Evolutionary conservation across 2,888 invertebrate species (phyloP), one percentile per base, ranked within the genome.

Genomic region (Pachymerium ferrugineum): DNA sequence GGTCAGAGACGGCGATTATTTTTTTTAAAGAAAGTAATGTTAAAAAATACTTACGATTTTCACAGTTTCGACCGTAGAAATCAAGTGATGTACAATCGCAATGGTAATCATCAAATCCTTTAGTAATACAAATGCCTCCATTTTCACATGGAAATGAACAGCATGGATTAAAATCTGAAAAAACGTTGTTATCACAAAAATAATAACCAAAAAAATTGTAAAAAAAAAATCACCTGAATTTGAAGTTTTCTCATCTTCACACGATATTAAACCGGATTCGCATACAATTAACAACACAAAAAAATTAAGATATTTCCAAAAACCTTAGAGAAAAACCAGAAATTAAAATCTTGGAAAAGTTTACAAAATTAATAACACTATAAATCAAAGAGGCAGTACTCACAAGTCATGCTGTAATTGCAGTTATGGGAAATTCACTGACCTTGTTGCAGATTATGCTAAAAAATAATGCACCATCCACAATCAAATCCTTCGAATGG

Each of bases 101-200:
- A 1, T 77, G 77, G 75, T 80, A 83, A 42, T 78, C 77, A 19
- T 79, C 77, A 16, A 74, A 73, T 0, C 80, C 80, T 19, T 78
- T 76, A 3, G 80, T 79, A 74, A 81, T 76, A 73, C 83, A 83
- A 10, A 83, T 78, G 12, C 83, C 83, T 28, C 79, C 76, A 77
- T 83, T 81, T 74, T 81, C 78, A 76, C 83, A 83, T 0, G 83
- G 83, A 76, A 78, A 82, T 3, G 82, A 81, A 74, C 83, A 83
- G 76, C 83, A 83, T 0, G 81, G 80, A 77, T 83, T 77, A 69
- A 14, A 73, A 8, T 68, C 77, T 76, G n/a, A n/a, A n/a, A n/a
- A n/a, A n/a, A n/a, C n/a, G n/a, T n/a, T n/a, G n/a, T n/a, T n/a
- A n/a, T n/a, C n/a, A n/a, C n/a, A n/a, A n/a, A n/a, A n/a, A n/a